Base-by-base conservation (phyloP, 2,797 vertebrate species). In the Corythornis leucogaster region DNA sequence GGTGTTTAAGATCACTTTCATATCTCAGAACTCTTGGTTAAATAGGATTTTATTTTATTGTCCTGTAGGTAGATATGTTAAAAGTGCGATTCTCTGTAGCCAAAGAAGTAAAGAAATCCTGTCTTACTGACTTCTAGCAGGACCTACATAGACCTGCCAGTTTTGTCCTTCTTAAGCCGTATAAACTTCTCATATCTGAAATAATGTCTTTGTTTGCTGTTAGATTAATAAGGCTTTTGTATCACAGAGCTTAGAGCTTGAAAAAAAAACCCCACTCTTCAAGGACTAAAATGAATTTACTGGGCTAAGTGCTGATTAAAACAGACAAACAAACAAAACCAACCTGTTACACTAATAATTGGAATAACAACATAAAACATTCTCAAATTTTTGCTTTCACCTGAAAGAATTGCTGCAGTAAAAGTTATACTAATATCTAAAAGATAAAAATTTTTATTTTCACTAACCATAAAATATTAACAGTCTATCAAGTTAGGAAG, bases 361-460 rank as follows among this genome's bases (percentile, higher is more conserved):
- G 35, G 6, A 63, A 40, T 15, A 82, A 64, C 6, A 50, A 67
- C 26, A 46, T 25, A 50, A 83, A 70, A 46, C 5, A 9, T 21
- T 83, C 20, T 48, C 26, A 73, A 35, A 42, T 5, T 58, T 80
- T 35, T 73, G 59, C n/a, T 76, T 87, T 74, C 20, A 70, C 33
- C 25, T 61, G 63, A 45, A 84, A 73, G n/a, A 62, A 93, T 1
- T 20, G 30, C 11, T 46, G 30, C 33, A 70, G 48, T 81, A 45
- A 26, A 83, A 70, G 8, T 31, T 50, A 8, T 8, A 73, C 31
- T 25, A 62, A 6, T 25, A 79, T 9, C 22, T 30, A 28, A 48
- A 78, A 71, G 19, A 78, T 38, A 66, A 71, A 62, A 0, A 0
- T 40, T 54, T 30, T 0, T 0, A 57, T 64, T 64, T 43, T 18